phyloP scores from a whole-genome alignment of 2,113 vertebrate genomes.

The human region DNA sequence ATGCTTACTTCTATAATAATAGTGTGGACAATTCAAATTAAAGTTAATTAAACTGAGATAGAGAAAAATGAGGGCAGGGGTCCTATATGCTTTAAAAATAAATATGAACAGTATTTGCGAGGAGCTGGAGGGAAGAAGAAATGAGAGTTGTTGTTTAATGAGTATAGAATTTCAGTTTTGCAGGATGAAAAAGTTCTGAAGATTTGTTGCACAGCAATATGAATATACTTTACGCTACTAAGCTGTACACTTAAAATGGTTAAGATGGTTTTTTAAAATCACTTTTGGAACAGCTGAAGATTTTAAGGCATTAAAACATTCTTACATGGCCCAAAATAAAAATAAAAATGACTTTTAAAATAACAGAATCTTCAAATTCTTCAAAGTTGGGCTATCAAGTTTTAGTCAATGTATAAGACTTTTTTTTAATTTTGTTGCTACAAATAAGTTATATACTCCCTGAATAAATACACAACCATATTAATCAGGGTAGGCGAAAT shows the following conservation, averaged over 20 bases:
- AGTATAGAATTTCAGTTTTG: neutral
- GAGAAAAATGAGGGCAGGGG: neutral
- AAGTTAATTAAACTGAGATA: neutral
- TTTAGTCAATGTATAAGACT: neutral
- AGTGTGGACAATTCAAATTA: neutral
- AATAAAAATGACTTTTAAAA: neutral
- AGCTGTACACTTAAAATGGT: neutral
- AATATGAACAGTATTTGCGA: neutral
- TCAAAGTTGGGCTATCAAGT: neutral
- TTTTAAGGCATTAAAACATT: neutral
- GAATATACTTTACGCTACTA: neutral
- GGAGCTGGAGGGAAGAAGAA: neutral
- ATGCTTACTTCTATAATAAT: neutral
- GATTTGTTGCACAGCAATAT: too few species aligned
- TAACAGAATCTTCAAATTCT: neutral
- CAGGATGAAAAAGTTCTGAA: neutral
- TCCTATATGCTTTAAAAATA: neutral
- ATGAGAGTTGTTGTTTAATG: too few species aligned
- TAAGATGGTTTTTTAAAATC: neutral
- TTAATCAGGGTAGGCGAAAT: neutral
- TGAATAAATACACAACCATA: neutral
- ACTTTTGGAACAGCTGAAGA: neutral
- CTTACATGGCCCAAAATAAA: neutral
- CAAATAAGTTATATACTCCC: neutral
- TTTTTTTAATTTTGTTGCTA: neutral